Evolutionary conservation across 2,888 invertebrate species (phyloP).

Genomic region (Polymixis flavicincta): DNA sequence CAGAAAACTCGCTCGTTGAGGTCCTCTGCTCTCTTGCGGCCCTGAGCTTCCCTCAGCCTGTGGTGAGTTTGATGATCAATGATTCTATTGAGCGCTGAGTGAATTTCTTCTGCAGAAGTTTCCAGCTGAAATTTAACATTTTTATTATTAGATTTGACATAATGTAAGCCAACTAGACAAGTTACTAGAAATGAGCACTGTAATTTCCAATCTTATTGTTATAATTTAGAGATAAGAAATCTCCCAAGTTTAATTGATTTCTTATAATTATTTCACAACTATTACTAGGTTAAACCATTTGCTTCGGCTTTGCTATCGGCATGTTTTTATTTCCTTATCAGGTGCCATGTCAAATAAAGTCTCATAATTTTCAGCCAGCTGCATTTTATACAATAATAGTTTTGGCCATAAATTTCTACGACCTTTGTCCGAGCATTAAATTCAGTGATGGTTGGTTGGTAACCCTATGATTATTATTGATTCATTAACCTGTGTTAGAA

Average conservation of each 20-base stretch:
- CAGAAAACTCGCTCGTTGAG: constrained; percentile 97
- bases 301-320: background rate
- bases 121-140: constrained; percentile 94
- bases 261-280: background rate
- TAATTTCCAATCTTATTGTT: background rate
- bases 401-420: background rate
- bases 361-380: background rate
- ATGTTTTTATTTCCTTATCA: constrained; percentile 38
- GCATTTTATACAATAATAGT: background rate
- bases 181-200: background rate
- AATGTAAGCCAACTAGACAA: background rate
- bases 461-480: background rate
- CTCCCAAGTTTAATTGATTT: background rate
- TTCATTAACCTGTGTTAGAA: constrained; percentile 95
- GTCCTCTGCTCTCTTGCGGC: constrained; percentile 98
- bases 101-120: constrained; percentile 96
- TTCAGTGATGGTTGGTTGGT: background rate
- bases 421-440: background rate
- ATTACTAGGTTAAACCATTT: constrained; percentile 1
- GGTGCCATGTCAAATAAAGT: background rate
- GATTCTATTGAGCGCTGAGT: constrained; percentile 96
- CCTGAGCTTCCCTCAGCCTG: constrained; percentile 97
- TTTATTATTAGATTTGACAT: constrained; percentile 19
- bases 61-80: constrained; percentile 99
- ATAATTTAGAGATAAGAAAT: constrained; percentile 15